Evolutionary conservation across 2,888 invertebrate species (phyloP), one percentile per base, ranked within the genome.

Genomic region (Aromia moschata): DNA sequence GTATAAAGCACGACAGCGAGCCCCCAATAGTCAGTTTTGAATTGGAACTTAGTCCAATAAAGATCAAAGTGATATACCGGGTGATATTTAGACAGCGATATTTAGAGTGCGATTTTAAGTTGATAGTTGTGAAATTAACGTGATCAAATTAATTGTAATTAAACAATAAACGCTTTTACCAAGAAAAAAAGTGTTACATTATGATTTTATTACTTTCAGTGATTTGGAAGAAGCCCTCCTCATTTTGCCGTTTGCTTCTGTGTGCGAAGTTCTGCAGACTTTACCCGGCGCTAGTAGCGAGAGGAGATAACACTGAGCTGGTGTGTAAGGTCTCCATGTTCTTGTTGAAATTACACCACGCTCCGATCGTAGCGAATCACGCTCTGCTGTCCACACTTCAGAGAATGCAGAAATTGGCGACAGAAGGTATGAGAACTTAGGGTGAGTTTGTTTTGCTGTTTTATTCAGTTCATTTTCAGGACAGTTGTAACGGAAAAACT

Each of bases 161-260:
- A 25, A 25, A 25, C 25, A 25, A 25, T 3, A n/a, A n/a, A n/a
- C n/a, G n/a, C n/a, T n/a, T n/a, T n/a, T n/a, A n/a, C n/a, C n/a
- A 10, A 33, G 33, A 33, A 33, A 33, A 5, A 25, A 25, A 5
- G 4, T 25, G 25, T 7, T 10, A 33, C 2, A 45, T 33, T 33
- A 14, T 44, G n/a, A 53, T 53, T 43, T 58, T 14, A 4, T 11
- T 51, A 11, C 10, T 37, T 66, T 60, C 80, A 94, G 97, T 76
- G 96, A 98, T 75, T 80, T 98, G 60, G 96, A 98, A 80, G 95
- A 96, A 80, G 87, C 95, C 0, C 82, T 98, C 0, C 81, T 97
- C 0, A 83, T 96, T 9, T 81, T 98, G 38, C 95, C 97, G 1
- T 93, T 96, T 76, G 85, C 89, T 46, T 86, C 89, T 49, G 93